Evolutionary conservation across 2,113 vertebrate genomes (phyloP), one percentile per base, ranked within the genome.

Genomic region (Channa maculata): DNA sequence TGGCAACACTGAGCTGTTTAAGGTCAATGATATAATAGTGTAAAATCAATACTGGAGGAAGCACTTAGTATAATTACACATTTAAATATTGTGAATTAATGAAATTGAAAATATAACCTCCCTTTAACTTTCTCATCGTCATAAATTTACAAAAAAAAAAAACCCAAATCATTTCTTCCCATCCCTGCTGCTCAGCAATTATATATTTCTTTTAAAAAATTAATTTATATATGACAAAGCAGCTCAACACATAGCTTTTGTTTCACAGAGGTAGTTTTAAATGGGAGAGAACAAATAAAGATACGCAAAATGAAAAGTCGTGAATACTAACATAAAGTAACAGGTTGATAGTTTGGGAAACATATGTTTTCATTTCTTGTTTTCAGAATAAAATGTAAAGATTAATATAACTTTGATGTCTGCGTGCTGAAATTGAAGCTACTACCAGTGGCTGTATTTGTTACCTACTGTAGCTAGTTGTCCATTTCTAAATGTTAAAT

Each of bases 181-280:
- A 61, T 61, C 46, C 67, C 51, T 65, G 57, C 52, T 69, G 41
- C 52, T 61, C 39, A 24, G 24, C 46, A 15, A 43, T 24, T 24
- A 24, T 24, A 24, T 24, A 24, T 24, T 24, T 24, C 24, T 24
- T 24, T 24, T 24, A 24, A 24, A 24, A 24, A 24, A 24, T 24
- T 24, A 24, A 24, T 24, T 24, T 24, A 24, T 24, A 24, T 24
- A 24, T 24, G 24, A 24, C 24, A 24, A 24, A 24, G 24, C 24
- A 24, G 24, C 24, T 24, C 24, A 24, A 24, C 1, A 3, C 36
- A 37, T 7, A 55, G 33, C 13, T 15, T 58, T 8, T 50, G 63
- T 73, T 33, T 77, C 37, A 50, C 45, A 80, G 72, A 88, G 88
- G 88, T 84, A 87, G 88, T 50, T 86, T 57, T 67, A 74, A 51